Percentiles rank a stretch among this genome's conserved stretches.
Evolutionary conservation across 2,797 vertebrate genomes (phyloP).

Genomic region (Protosalanx chinensis): DNA sequence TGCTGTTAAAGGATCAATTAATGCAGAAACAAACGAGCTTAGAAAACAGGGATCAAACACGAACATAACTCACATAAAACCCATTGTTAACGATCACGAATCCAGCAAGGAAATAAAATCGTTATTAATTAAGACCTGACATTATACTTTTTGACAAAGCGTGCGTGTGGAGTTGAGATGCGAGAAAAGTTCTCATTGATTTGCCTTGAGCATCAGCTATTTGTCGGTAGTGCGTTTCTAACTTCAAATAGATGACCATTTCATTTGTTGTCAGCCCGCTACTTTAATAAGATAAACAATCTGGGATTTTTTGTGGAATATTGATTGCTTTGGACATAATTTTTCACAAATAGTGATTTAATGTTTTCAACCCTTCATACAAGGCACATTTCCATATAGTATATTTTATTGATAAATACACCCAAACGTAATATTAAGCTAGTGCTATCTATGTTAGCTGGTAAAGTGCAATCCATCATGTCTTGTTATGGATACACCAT

Average conservation of each 20-base stretch:
- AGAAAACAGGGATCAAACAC: constrained; percentile 84
- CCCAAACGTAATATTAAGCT: constrained; percentile 3
- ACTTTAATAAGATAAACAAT: constrained; percentile 47
- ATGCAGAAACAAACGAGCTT: constrained; percentile 92
- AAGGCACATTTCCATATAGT: constrained; percentile 4
- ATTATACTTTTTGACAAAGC: constrained; percentile 69
- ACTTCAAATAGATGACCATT: constrained; percentile 63
- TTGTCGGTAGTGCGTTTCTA: constrained; percentile 47
- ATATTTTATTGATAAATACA: constrained; percentile 15
- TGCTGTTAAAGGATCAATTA: constrained; percentile 89
- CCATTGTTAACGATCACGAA: constrained; percentile 66
- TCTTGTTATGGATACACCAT: background rate
- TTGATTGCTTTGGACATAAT: constrained; percentile 32
- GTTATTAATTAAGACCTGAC: constrained; percentile 73
- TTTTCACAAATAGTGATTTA: constrained; percentile 11
- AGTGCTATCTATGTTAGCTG: background rate
- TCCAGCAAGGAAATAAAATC: constrained; percentile 54
- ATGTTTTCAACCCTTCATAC: constrained; percentile 26
- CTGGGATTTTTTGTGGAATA: constrained; percentile 2
- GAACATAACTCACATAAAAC: constrained; percentile 90
- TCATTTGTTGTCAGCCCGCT: constrained; percentile 43
- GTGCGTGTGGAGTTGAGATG: constrained; percentile 52
- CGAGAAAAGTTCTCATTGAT: constrained; percentile 58
- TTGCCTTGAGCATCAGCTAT: constrained; percentile 50
- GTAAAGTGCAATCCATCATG: background rate